Evolutionary conservation across 2,888 invertebrate genomes (phyloP), one percentile per base, ranked within the genome.

Genomic region (Notocelia uddmanniana): DNA sequence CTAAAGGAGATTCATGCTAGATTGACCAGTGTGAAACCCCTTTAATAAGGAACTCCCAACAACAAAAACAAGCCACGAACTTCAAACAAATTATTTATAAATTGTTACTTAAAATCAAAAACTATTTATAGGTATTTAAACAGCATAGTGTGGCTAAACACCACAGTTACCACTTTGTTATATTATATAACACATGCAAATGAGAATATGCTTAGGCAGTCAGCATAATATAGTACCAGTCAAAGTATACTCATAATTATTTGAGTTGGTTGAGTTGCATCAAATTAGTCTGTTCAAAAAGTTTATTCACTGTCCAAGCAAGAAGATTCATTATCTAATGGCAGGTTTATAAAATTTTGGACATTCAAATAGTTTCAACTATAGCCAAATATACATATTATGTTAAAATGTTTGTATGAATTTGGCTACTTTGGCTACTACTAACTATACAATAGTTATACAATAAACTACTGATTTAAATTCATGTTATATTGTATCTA

Each of bases 201-300:
- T 21, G 18, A 57, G 68, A 55, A 52, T 31, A 71, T 74, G 74
- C 74, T 75, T 74, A 59, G 71, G 69, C 74, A 75, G 68, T 31
- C 31, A 31, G 8, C 31, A 8, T 31, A 2, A 31, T 31, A 6
- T 31, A 31, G 8, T 31, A 31, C 31, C 31, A 31, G 31, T 31
- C 26, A 26, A 26, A 26, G 26, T 26, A n/a, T n/a, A n/a, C n/a
- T n/a, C n/a, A n/a, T n/a, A n/a, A n/a, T n/a, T n/a, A n/a, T n/a
- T n/a, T n/a, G n/a, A n/a, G n/a, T n/a, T n/a, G n/a, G n/a, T n/a
- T n/a, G n/a, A n/a, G n/a, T n/a, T n/a, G n/a, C n/a, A n/a, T n/a
- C n/a, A n/a, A n/a, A n/a, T n/a, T n/a, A n/a, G n/a, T n/a, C n/a
- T n/a, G n/a, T n/a, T n/a, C n/a, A n/a, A n/a, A n/a, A n/a, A n/a